Evolutionary conservation across 2,888 invertebrate species (phyloP).

Genomic region (Dysmachus trigonus): DNA sequence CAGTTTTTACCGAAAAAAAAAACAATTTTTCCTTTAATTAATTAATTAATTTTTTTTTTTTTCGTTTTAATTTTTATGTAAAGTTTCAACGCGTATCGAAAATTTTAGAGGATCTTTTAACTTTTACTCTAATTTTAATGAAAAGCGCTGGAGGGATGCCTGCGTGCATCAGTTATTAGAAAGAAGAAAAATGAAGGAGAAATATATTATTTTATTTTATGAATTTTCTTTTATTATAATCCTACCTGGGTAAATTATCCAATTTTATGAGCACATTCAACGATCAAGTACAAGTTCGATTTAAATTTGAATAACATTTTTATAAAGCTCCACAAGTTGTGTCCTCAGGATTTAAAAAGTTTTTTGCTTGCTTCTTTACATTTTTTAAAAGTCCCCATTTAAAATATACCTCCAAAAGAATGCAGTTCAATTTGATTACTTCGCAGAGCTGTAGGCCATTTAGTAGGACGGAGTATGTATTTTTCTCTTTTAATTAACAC

Average conservation of each 20-base stretch:
- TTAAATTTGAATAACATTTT: no score
- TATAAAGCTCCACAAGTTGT: no score
- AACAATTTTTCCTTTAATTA: background rate
- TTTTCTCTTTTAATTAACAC: no score
- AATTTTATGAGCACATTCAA: no score
- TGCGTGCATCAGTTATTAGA: background rate
- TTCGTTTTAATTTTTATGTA: background rate
- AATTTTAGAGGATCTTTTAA: slow-evolving; percentile 21
- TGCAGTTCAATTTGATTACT: no score
- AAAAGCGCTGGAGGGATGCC: background rate
- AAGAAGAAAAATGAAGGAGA: background rate
- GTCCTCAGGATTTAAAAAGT: no score
- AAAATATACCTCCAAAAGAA: no score
- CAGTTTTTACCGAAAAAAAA: slow-evolving; percentile 9
- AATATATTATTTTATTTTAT: slow-evolving; percentile 28
- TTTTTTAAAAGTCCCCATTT: no score
- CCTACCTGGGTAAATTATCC: background rate
- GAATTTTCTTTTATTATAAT: background rate
- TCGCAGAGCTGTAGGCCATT: no score
- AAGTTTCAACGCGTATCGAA: background rate
- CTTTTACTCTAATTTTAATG: background rate
- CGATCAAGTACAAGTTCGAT: no score
- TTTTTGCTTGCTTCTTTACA: no score
- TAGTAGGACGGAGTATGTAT: no score
- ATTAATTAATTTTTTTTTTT: background rate